Conservation (phyloP, 1,140 invertebrate genomes). For the Neotoxoptera formosana region DNA sequence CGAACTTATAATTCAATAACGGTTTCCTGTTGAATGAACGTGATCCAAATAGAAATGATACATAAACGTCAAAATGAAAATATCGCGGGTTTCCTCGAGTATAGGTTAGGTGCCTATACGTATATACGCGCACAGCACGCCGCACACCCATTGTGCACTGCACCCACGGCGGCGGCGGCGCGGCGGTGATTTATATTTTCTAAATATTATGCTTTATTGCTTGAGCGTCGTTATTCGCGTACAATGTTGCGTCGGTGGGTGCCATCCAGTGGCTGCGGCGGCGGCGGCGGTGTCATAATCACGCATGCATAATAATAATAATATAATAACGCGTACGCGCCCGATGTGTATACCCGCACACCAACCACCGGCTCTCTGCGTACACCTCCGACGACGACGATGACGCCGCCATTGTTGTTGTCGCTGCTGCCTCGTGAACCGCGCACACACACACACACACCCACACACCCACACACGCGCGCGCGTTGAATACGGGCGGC, state of each 20-base stretch:
- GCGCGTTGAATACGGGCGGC: not conserved
- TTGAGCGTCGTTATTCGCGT: not conserved
- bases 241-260: too few relatives aligned
- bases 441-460: too few relatives aligned
- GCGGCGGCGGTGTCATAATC: not conserved
- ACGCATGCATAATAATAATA: not conserved
- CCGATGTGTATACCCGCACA: not conserved
- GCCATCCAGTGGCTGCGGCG: not conserved
- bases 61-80: constrained; percentile 51
- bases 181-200: constrained; percentile 40
- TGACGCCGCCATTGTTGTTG: not conserved
- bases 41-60: constrained; percentile 54
- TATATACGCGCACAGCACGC: not conserved
- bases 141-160: too few relatives aligned
- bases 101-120: too few relatives aligned
- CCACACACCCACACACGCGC: too few relatives aligned
- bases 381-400: not conserved
- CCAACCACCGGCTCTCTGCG: not conserved
- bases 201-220: constrained; percentile 24
- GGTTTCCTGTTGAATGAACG: constrained; percentile 51
- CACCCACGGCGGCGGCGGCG: not conserved
- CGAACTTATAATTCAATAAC: constrained; percentile 54
- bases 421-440: not conserved
- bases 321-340: not conserved
- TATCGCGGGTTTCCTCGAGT: constrained; percentile 22